Percentiles rank a stretch among this genome's conserved stretches.
These are phyloP conservation scores for Ephydatia muelleri DNA, from an alignment of 37 sponge, comb jelly and placozoan species.

Conservation along the genomic window DNA sequence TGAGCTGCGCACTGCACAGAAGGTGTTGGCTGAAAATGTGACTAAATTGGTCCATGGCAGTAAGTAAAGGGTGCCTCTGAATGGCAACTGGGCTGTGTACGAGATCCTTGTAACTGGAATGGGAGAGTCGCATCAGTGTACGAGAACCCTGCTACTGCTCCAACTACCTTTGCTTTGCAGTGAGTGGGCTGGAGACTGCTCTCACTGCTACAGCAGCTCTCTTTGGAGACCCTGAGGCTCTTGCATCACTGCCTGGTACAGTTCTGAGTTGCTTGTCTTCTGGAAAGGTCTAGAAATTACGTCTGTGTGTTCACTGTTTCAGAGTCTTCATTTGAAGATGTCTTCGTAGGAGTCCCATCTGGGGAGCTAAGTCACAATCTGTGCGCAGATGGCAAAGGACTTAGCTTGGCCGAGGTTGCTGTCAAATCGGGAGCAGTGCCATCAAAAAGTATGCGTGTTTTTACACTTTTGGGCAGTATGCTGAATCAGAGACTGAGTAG, in stretches of 20 bases:
- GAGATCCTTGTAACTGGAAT: too few species aligned
- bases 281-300: too few species aligned
- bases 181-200: slow-evolving; percentile 48
- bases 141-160: too few species aligned
- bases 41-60: slow-evolving; percentile 83
- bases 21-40: slow-evolving; percentile 69
- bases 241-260: slow-evolving; percentile 39
- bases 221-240: slow-evolving; percentile 51
- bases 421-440: background rate
- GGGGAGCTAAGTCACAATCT: background rate
- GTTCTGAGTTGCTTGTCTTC: background rate
- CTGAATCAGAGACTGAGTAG: background rate
- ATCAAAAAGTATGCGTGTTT: slow-evolving; percentile 15
- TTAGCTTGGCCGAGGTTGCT: slow-evolving; percentile 13
- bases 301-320: background rate
- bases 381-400: background rate
- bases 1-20: slow-evolving; percentile 58
- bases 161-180: too few species aligned
- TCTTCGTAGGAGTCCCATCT: slow-evolving; percentile 32
- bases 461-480: background rate
- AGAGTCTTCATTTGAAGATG: slow-evolving; percentile 13
- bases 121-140: too few species aligned
- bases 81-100: background rate
- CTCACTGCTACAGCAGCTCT: slow-evolving; percentile 54
- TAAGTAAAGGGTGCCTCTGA: slow-evolving; percentile 7